phyloP scores from a whole-genome alignment of 2,888 invertebrate species.

The Helicoverpa assulta region DNA sequence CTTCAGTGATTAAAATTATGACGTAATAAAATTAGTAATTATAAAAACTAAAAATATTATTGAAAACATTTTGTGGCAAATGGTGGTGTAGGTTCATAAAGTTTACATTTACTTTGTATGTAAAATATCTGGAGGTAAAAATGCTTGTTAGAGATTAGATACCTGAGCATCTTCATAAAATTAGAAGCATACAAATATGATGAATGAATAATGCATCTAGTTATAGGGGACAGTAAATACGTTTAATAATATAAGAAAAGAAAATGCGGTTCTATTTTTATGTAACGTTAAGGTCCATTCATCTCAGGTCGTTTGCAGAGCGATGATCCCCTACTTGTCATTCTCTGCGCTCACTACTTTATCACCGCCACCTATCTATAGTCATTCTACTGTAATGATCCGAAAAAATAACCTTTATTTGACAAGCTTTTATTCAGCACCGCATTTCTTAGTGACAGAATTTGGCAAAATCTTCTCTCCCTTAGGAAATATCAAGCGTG shows the following conservation, averaged over 20 bases:
- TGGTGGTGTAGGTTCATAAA: constrained; percentile 23
- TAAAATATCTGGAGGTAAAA: constrained; percentile 24
- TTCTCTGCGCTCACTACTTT: constrained; percentile 57
- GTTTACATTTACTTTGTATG: constrained; percentile 18
- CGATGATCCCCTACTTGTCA: constrained; percentile 60
- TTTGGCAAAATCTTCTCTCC: constrained; percentile 41
- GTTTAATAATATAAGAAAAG: not conserved
- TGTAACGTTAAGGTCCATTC: constrained; percentile 27
- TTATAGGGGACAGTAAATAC: not conserved
- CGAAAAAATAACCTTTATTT: constrained; percentile 32
- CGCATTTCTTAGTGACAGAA: constrained; percentile 25
- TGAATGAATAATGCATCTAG: not conserved
- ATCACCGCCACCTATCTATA: constrained; percentile 57
- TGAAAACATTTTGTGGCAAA: constrained; percentile 13
- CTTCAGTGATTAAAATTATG: constrained; percentile 43
- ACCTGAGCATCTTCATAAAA: not conserved
- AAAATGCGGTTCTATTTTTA: constrained; percentile 33
- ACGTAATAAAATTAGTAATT: not conserved
- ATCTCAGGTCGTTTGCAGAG: constrained; percentile 46
- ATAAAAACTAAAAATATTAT: not conserved
- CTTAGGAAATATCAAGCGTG: constrained; percentile 44
- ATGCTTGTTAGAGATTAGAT: not conserved
- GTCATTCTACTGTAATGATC: constrained; percentile 49
- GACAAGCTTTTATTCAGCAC: constrained; percentile 40
- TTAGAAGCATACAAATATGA: not conserved